Evolutionary conservation across 2,888 invertebrate species (phyloP).

Genomic region (Lycocerus yunnanus): DNA sequence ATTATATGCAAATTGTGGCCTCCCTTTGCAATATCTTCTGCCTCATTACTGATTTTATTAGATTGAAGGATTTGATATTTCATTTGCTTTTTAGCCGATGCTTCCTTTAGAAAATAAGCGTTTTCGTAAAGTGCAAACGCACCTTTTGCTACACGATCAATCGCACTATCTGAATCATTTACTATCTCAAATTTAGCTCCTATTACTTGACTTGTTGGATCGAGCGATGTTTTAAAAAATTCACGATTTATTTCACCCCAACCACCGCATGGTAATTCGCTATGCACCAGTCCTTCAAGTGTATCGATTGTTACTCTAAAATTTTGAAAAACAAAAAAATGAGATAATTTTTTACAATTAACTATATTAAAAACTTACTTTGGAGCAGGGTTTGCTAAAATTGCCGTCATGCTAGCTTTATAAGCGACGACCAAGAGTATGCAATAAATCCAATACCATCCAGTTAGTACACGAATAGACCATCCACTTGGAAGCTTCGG

Average conservation of each 20-base stretch:
- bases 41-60: constrained; percentile 27
- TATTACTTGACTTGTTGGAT: constrained; percentile 68
- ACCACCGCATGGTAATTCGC: constrained; percentile 69
- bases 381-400: constrained; percentile 76
- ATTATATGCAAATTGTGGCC: constrained; percentile 72
- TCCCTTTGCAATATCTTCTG: constrained; percentile 24
- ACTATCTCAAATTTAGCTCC: constrained; percentile 69
- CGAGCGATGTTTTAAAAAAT: constrained; percentile 72
- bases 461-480: constrained; percentile 79
- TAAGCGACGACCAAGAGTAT: constrained; percentile 80
- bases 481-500: constrained; percentile 78
- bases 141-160: constrained; percentile 71
- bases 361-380: constrained; percentile 55
- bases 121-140: constrained; percentile 82
- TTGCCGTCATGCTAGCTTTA: constrained; percentile 83
- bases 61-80: constrained; percentile 41
- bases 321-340: constrained; percentile 10
- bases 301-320: constrained; percentile 79
- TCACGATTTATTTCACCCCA: constrained; percentile 73
- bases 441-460: constrained; percentile 88
- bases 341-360: neutral
- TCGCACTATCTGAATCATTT: constrained; percentile 65
- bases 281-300: constrained; percentile 68
- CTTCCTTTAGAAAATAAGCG: constrained; percentile 68
- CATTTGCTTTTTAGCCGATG: constrained; percentile 64